phyloP scores from a whole-genome alignment of 1,140 invertebrate genomes.

The Leptinotarsa texana region DNA sequence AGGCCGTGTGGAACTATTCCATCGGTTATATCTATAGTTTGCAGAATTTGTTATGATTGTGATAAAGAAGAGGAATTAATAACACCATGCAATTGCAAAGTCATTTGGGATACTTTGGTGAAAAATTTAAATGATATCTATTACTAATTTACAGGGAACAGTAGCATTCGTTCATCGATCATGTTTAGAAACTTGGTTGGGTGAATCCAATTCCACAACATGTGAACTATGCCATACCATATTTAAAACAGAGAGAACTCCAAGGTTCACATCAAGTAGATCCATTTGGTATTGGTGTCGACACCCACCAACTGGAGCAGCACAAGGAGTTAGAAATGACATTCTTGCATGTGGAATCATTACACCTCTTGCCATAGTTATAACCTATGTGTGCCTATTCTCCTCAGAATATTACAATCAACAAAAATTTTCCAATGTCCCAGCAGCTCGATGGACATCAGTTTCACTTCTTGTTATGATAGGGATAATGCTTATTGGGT shows the following conservation, averaged over 20 bases:
- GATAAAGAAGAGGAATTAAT: conserved; percentile 52
- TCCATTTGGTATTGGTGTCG: conserved; percentile 52
- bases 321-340: conserved; percentile 52
- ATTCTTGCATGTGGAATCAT: conserved; percentile 56
- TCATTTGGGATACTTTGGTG: conserved; percentile 27
- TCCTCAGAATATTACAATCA: conserved; percentile 59
- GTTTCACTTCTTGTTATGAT: conserved; percentile 58
- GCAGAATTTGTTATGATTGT: conserved; percentile 54
- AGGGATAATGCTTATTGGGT: conserved; percentile 57
- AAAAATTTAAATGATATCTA: not conserved
- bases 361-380: conserved; percentile 57
- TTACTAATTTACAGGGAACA: conserved; percentile 59
- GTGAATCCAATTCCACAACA: conserved; percentile 62
- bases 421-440: conserved; percentile 57
- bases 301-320: conserved; percentile 38
- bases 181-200: conserved; percentile 74
- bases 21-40: conserved; percentile 45
- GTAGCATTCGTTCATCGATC: conserved; percentile 69
- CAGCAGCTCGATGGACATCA: conserved; percentile 58
- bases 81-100: conserved; percentile 53
- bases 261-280: conserved; percentile 47
- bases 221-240: conserved; percentile 67
- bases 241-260: conserved; percentile 56
- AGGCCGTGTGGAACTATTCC: not conserved
- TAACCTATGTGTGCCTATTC: conserved; percentile 59